Base-by-base conservation (phyloP, 1,140 invertebrate species). In the Arctopsyche grandis region DNA sequence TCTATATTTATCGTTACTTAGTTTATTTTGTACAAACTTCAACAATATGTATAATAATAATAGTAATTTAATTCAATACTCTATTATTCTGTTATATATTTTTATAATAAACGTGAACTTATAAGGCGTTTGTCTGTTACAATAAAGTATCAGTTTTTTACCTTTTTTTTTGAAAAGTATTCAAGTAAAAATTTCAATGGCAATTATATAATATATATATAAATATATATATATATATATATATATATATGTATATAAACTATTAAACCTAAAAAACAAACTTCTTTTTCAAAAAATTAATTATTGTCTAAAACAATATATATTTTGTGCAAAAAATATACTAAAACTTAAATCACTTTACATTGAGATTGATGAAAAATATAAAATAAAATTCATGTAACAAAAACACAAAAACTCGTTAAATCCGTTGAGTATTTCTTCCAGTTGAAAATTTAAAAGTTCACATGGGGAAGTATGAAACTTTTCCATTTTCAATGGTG, bases 21-120 rank as follows among this genome's bases (percentile, higher is more conserved):
- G 88, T 88, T 89, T 89, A 89, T 89, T 89, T 89, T 89, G 88
- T 89, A 89, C 88, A 89, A 89, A 89, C 87, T 89, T 89, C 88
- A 89, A 89, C 88, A 89, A 89, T 89, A 89, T 89, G 88, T 88
- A 88, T 88, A 89, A 88, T 89, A 88, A 89, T 88, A 89, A 88
- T 89, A 88, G 87, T 88, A 88, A 88, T 85, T 88, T 87, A 88
- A 89, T 88, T 88, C 87, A 89, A 88, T 85, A 82, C 86, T 88
- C 86, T 89, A 87, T 88, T 86, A 88, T 88, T 88, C 86, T 88
- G 88, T 87, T 87, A 88, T 88, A 86, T 88, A 77, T 82, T 80
- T 82, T 78, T 76, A 76, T 82, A 80, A 82, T 80, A 80, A 80
- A 80, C 74, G 76, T 79, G 81, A 82, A 82, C 76, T 82, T 76